Evolutionary conservation across 2,888 invertebrate genomes (phyloP).

Genomic region (Parthenolecanium corni): DNA sequence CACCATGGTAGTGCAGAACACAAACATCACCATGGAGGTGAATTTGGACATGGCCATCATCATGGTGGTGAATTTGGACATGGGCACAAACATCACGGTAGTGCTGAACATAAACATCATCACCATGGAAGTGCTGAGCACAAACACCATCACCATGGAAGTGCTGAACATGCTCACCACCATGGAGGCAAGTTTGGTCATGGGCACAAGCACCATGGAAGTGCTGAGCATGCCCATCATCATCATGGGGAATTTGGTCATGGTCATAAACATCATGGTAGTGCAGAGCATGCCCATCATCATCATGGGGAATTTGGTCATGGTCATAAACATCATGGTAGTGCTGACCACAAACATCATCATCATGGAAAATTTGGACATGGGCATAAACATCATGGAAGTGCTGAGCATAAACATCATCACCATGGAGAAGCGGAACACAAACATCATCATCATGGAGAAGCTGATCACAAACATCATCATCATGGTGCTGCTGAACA

Average conservation of each 20-base stretch:
- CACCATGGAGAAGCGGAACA: slow-evolving; percentile 30
- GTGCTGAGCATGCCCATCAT: slow-evolving; percentile 34
- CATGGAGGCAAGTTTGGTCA: slow-evolving; percentile 34
- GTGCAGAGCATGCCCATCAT: slow-evolving; percentile 29
- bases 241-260: slow-evolving; percentile 34
- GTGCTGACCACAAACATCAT: slow-evolving; percentile 30
- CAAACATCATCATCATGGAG: slow-evolving; percentile 29
- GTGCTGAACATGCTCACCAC: slow-evolving; percentile 34
- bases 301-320: slow-evolving; percentile 29
- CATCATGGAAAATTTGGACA: slow-evolving; percentile 31
- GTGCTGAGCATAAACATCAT: slow-evolving; percentile 29
- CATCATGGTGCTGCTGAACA: slow-evolving; percentile 34
- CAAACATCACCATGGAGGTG: slow-evolving; percentile 45
- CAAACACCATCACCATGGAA: slow-evolving; percentile 34
- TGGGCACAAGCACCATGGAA: slow-evolving; percentile 34
- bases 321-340: slow-evolving; percentile 31
- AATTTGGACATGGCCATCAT: slow-evolving; percentile 54
- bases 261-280: slow-evolving; percentile 31
- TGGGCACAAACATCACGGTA: slow-evolving; percentile 31
- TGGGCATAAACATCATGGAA: slow-evolving; percentile 30
- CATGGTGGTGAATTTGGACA: slow-evolving; percentile 39
- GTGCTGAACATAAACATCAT: slow-evolving; percentile 32
- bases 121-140: slow-evolving; percentile 34
- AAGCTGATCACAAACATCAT: slow-evolving; percentile 32
- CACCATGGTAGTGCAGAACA: slow-evolving; percentile 30